Base-by-base conservation (phyloP, 2,113 vertebrate species). In the Pluvialis apricaria region DNA sequence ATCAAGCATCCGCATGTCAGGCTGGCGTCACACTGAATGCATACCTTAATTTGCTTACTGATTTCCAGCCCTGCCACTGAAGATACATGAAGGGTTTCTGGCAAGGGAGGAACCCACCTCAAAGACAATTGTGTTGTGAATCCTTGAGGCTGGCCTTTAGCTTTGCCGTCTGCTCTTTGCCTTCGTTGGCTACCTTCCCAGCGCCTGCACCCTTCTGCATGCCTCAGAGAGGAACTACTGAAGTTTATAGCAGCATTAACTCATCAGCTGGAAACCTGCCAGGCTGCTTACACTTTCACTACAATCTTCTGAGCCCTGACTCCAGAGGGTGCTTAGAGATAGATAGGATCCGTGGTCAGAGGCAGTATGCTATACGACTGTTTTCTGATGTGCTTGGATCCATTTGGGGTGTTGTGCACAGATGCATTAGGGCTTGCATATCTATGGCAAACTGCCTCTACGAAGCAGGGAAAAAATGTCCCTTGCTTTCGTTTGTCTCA, bases 191-290 rank as follows among this genome's bases (percentile, higher is more conserved):
- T 76, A 7, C 68, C 13, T 92, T 96, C 96, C 96, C 95, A 95
- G 92, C 0, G 85, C 88, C 90, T 88, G 96, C 96, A 94, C 96
- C 90, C 93, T 96, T 78, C 78, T 93, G 88, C 96, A 93, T 90
- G 95, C 94, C 88, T 95, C 90, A 54, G 60, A 96, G 95, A 97
- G 90, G 85, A 97, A 96, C 96, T 96, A 92, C 92, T 95, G 92
- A 96, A 97, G 96, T 96, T 97, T 94, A 96, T 93, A 96, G 96
- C 92, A 94, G 95, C 96, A 97, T 96, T 96, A 97, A 97, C 95
- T 97, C 96, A 97, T 96, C 95, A 66, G 55, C 82, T 96, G 96
- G 96, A 96, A 95, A 92, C 42, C 32, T 73, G 93, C 96, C 96
- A 97, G 96, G 38, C 88, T 95, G 85, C 95, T 95, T 95, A 86